Conservation (phyloP, 2,797 vertebrate genomes). For the Micrastur ruficollis region DNA sequence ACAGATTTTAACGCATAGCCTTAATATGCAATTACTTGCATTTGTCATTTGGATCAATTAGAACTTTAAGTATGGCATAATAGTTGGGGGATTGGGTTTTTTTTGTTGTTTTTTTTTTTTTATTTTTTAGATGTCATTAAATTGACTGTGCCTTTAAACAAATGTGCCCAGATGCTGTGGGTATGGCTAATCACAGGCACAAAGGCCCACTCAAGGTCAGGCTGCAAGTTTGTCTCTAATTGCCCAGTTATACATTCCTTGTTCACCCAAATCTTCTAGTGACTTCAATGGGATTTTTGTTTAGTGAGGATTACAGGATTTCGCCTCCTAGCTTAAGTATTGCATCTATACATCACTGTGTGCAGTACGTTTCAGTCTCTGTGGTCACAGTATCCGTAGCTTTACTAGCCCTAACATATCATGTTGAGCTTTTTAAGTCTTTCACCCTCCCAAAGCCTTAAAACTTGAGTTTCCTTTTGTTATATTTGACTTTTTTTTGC, state of each 20-base stretch:
- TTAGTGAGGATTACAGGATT: constrained; percentile 52
- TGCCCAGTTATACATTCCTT: constrained; percentile 58
- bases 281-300: constrained; percentile 64
- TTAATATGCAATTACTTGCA: background rate
- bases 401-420: background rate
- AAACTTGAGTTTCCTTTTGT: background rate
- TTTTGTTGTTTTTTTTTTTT: background rate
- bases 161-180: constrained; percentile 29
- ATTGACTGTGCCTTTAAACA: constrained; percentile 39
- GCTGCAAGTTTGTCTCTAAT: constrained; percentile 55
- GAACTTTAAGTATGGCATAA: background rate
- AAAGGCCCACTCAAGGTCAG: constrained; percentile 62
- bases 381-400: background rate
- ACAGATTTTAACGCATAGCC: background rate
- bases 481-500: background rate
- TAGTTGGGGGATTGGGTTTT: background rate
- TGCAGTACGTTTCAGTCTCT: background rate
- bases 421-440: background rate
- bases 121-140: background rate
- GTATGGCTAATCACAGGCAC: constrained; percentile 52
- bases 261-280: constrained; percentile 28
- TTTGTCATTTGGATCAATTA: background rate
- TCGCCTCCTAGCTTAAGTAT: background rate
- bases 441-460: background rate
- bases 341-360: background rate